Percentiles rank a stretch among this genome's conserved stretches.
Conservation (phyloP, 2,113 vertebrate species). For the Scomber colias region DNA sequence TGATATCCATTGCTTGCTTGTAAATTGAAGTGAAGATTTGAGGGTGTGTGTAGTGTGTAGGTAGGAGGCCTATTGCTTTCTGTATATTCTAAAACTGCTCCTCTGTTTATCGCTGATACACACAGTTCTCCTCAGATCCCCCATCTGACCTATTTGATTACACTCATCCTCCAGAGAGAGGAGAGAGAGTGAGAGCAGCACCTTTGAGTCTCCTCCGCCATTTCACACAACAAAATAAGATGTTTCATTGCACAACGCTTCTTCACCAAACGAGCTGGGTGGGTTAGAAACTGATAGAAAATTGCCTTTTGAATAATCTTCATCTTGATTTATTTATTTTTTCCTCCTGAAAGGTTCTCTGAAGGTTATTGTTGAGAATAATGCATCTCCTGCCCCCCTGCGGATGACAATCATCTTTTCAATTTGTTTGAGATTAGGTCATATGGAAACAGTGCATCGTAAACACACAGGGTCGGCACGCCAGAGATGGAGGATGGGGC, state of each 20-base stretch:
- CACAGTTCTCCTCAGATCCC: slow-evolving; percentile 59
- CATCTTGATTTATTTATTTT: slow-evolving; percentile 39
- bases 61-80: slow-evolving; percentile 32
- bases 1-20: slow-evolving; percentile 10
- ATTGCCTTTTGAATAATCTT: slow-evolving; percentile 77
- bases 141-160: slow-evolving; percentile 73
- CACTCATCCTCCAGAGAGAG: slow-evolving; percentile 56
- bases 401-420: slow-evolving; percentile 82
- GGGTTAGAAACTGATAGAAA: slow-evolving; percentile 55
- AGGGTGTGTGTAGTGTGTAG: neutral
- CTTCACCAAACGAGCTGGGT: slow-evolving; percentile 58
- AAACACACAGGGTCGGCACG: slow-evolving; percentile 66
- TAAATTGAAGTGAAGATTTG: slow-evolving; percentile 3
- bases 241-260: slow-evolving; percentile 61
- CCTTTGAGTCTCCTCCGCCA: slow-evolving; percentile 57
- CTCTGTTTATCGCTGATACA: slow-evolving; percentile 50
- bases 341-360: slow-evolving; percentile 69
- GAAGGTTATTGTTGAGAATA: slow-evolving; percentile 77
- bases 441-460: slow-evolving; percentile 74
- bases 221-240: slow-evolving; percentile 73
- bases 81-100: slow-evolving; percentile 40
- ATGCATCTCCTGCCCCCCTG: slow-evolving; percentile 69
- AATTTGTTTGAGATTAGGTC: slow-evolving; percentile 80
- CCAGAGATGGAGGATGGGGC: slow-evolving; percentile 25
- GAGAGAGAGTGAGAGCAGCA: slow-evolving; percentile 30